Base-by-base conservation (phyloP, 2,797 vertebrate genomes). In the Pseudochaenichthys georgianus region DNA sequence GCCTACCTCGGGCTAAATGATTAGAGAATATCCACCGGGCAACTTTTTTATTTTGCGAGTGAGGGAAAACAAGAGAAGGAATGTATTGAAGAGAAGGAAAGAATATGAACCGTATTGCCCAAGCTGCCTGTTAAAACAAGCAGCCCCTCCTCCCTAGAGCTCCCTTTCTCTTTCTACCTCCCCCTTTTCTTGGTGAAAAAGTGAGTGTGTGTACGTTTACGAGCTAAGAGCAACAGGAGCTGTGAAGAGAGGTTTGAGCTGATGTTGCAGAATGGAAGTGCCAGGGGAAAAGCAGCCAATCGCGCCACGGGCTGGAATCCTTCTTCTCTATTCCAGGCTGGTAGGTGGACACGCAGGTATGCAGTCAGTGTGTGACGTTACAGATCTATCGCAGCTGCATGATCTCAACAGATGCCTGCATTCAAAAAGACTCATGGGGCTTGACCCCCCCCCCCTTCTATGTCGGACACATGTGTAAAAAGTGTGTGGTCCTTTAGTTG, bases 201-300 rank as follows among this genome's bases (percentile, higher is more conserved):
- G 75, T 61, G 63, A 78, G 83, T 75, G 83, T 84, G 87, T 74
- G 77, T 72, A 64, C 72, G 82, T 93, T 94, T 94, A 93, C 31
- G 87, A 94, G 93, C 88, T 89, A 90, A 90, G 90, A 90, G 93
- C 92, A 93, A 93, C 91, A 93, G 92, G 87, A 94, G 93, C 92
- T 87, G 89, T 88, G 83, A 92, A 93, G 84, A 89, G 88, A 87
- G 81, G 83, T 93, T 93, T 93, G 83, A 91, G 93, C 91, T 93
- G 93, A 94, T 92, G 92, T 94, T 87, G 93, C 88, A 87, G 88
- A 90, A 93, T 72, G 78, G 81, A 91, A 88, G 86, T 80, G 80
- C 81, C 74, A 73, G 38, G 43, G 64, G 74, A 57, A 42, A 69
- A 52, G 75, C 68, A 73, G 72, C 78, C 74, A 77, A 72, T 34